Conservation (phyloP, 2,113 vertebrate genomes). For the Heloderma charlesbogerti region DNA sequence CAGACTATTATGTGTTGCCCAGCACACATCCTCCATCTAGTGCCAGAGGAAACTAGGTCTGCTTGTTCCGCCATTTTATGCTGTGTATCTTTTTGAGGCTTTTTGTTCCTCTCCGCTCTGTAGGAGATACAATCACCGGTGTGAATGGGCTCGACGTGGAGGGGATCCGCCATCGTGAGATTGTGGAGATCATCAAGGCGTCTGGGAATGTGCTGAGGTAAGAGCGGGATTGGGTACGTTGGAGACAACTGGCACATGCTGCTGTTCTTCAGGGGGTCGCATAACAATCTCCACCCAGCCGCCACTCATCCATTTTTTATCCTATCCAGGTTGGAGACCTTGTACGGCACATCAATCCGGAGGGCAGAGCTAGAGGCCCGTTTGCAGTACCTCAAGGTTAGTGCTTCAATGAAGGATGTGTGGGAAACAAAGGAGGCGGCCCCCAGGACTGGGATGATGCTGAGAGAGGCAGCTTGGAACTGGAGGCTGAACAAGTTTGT, state of each 20-base stretch:
- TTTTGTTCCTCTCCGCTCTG: not conserved
- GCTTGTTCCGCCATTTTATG: not conserved
- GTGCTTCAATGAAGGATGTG: not conserved
- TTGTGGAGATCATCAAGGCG: constrained; percentile 92
- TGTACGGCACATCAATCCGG: constrained; percentile 90
- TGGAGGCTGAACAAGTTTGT: not conserved
- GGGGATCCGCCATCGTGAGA: constrained; percentile 90
- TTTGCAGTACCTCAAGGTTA: constrained; percentile 94
- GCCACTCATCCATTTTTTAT: not conserved
- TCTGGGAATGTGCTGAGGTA: constrained; percentile 89
- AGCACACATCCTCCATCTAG: not conserved
- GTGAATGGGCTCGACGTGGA: constrained; percentile 90
- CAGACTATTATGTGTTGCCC: not conserved
- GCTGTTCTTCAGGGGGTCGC: no score
- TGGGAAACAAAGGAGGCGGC: fast-evolving
- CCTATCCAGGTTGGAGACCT: constrained; percentile 85
- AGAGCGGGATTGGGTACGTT: not conserved
- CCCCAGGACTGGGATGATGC: not conserved
- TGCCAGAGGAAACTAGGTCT: not conserved
- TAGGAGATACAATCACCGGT: constrained; percentile 92
- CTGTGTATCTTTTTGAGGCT: no score
- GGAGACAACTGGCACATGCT: not conserved
- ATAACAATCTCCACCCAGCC: not conserved
- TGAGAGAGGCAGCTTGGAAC: not conserved
- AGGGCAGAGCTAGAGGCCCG: constrained; percentile 92